Conservation (phyloP, 2,797 vertebrate species). For the Typhlichthys eigenmanni region DNA sequence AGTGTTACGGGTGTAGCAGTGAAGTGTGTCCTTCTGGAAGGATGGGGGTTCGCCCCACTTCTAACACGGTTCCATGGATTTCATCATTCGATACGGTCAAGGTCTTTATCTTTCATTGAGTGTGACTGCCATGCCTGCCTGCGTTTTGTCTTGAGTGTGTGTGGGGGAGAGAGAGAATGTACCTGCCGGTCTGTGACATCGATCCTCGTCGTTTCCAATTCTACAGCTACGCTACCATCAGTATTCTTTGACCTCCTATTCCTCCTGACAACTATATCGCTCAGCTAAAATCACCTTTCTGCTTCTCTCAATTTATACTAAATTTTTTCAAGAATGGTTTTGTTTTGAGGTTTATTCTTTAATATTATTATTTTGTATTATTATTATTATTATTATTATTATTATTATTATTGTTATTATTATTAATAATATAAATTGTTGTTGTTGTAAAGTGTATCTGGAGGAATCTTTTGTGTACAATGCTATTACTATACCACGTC, state of each 20-base stretch:
- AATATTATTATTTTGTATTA: conserved; percentile 13
- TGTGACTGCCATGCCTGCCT: too few species aligned
- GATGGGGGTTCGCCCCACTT: conserved; percentile 9
- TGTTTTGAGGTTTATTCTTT: conserved; percentile 47
- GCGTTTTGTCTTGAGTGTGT: too few species aligned
- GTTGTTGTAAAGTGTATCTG: conserved; percentile 75
- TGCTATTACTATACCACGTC: conserved; percentile 70
- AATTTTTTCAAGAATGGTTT: conserved; percentile 61
- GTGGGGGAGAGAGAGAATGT: conserved; percentile 40
- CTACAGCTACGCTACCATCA: conserved; percentile 55
- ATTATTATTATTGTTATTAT: conserved; percentile 48
- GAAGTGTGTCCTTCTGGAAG: conserved; percentile 13
- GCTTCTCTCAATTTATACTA: conserved; percentile 41
- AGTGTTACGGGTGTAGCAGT: conserved; percentile 26
- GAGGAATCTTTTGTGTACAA: conserved; percentile 70
- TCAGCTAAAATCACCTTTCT: conserved; percentile 59
- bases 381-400: conserved; percentile 29
- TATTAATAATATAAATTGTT: conserved; percentile 41
- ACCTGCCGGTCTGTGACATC: conserved; percentile 1
- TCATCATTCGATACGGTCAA: conserved; percentile 49
- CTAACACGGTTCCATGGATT: conserved; percentile 28
- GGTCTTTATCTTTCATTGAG: too few species aligned
- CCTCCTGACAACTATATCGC: conserved; percentile 33
- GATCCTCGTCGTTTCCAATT: conserved; percentile 47
- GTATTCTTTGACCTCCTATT: conserved; percentile 48